Base-by-base conservation (phyloP, 2,113 vertebrate genomes). In the Pteropus alecto region DNA sequence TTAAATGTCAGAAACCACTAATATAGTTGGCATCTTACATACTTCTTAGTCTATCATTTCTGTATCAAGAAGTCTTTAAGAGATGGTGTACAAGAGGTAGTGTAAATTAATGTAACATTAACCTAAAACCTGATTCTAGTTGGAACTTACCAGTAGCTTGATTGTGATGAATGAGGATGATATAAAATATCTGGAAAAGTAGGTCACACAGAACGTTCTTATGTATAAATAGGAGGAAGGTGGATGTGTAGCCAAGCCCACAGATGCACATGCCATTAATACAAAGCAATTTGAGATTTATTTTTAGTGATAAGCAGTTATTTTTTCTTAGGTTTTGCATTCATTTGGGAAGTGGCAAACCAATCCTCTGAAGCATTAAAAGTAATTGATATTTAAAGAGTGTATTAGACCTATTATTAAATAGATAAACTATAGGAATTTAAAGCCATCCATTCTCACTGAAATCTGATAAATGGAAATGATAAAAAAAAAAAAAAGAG, bases 391-490 rank as follows among this genome's bases (percentile, higher is more conserved):
- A 74, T 83, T 73, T 78, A 73, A 74, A 87, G 22, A 43, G 1
- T 22, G 0, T 76, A 35, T 70, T 58, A 73, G 48, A 77, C 15
- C 54, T 89, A 28, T 71, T 8, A 67, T 5, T 68, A 46, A 86
- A 33, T 19, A 92, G 41, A 70, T 73, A 54, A 79, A 28, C 8
- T 86, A 68, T 3, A 73, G 54, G 89, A 73, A 89, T 78, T 83
- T 61, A 73, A 71, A 76, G 0, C 26, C 82, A 9, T 46, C 26
- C 7, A 6, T 93, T 96, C 19, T 87, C 58, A 93, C 33, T 84
- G 70, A 84, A 87, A 93, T 87, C 14, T 90, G 41, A 71, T 68
- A 84, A 67, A 82, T 22, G 16, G 14, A 94, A 94, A 68, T 78
- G 19, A 14, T 9, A 48, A 79, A 51, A 22, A 38, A 86, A 94